A percentile compares a stretch with the other conserved stretches of the same genome.
Evolutionary conservation across 2,888 invertebrate genomes (phyloP).

Genomic region (Coecobrya sp.): DNA sequence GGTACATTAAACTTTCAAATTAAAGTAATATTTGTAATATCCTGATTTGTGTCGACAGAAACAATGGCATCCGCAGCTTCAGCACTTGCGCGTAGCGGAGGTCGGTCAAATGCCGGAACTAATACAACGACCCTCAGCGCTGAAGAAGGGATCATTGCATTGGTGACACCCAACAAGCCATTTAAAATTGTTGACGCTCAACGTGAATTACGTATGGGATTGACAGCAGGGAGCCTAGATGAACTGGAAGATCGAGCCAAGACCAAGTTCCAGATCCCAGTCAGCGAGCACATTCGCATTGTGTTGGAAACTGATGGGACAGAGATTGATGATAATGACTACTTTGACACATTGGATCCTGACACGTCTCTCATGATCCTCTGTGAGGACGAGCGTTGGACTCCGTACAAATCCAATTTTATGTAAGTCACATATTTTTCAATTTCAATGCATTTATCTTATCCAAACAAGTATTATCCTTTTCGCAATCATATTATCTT

Average conservation of each 20-base stretch:
- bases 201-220: slow-evolving; percentile 94
- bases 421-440: slow-evolving; percentile 84
- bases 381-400: slow-evolving; percentile 93
- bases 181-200: slow-evolving; percentile 94
- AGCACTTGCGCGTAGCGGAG: slow-evolving; percentile 32
- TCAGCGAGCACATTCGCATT: slow-evolving; percentile 88
- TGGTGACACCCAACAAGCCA: slow-evolving; percentile 88
- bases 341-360: slow-evolving; percentile 96
- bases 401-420: slow-evolving; percentile 87
- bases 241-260: slow-evolving; percentile 88
- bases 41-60: slow-evolving; percentile 56
- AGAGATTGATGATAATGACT: slow-evolving; percentile 98
- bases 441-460: neutral
- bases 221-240: slow-evolving; percentile 93
- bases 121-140: slow-evolving; percentile 38
- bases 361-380: slow-evolving; percentile 95
- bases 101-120: slow-evolving; percentile 26
- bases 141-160: slow-evolving; percentile 66
- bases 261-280: slow-evolving; percentile 83
- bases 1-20: neutral
- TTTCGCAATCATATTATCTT: neutral
- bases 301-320: slow-evolving; percentile 97
- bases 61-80: slow-evolving; percentile 69
- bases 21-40: slow-evolving; percentile 9
- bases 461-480: neutral